These are phyloP conservation scores for Heterochromis multidens DNA, from an alignment of 2,113 vertebrate species.

Conservation along the genomic window DNA sequence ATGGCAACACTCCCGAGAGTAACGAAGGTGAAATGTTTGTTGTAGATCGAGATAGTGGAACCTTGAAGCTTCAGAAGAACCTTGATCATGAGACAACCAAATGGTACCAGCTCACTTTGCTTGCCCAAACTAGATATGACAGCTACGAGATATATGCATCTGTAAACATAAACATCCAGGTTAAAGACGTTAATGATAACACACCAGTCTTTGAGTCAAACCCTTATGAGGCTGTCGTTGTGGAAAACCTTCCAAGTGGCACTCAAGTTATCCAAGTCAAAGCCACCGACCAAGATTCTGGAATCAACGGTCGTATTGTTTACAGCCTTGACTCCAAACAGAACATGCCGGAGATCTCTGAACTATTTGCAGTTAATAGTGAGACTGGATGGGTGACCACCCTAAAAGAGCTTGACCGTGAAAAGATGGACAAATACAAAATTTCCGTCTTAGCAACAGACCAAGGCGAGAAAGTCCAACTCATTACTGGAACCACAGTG, in stretches of 20 bases:
- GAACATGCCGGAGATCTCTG: constrained; percentile 73
- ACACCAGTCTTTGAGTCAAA: constrained; percentile 87
- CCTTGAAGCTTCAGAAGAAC: constrained; percentile 88
- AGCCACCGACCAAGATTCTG: constrained; percentile 88
- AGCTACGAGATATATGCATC: constrained; percentile 79
- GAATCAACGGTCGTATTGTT: constrained; percentile 85
- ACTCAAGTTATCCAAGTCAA: constrained; percentile 88
- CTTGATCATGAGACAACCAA: constrained; percentile 93
- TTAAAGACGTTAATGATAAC: constrained; percentile 94
- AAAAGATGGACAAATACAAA: constrained; percentile 77
- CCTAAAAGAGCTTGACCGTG: constrained; percentile 91
- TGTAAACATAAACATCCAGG: constrained; percentile 88
- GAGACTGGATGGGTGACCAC: constrained; percentile 96
- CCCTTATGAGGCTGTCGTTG: constrained; percentile 87
- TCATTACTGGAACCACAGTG: constrained; percentile 80
- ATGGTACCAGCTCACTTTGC: constrained; percentile 92
- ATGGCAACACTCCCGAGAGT: constrained; percentile 89
- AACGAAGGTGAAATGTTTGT: constrained; percentile 91
- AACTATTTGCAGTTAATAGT: constrained; percentile 85
- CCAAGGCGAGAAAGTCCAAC: constrained; percentile 85
- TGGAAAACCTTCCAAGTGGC: constrained; percentile 89
- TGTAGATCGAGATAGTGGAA: constrained; percentile 84
- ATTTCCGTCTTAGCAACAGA: constrained; percentile 85
- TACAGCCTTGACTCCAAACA: constrained; percentile 87
- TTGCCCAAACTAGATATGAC: constrained; percentile 75